A percentile compares a stretch with the other conserved stretches of the same genome.
Conservation (phyloP, 2,888 invertebrate genomes). For the Euzophera pinguis region DNA sequence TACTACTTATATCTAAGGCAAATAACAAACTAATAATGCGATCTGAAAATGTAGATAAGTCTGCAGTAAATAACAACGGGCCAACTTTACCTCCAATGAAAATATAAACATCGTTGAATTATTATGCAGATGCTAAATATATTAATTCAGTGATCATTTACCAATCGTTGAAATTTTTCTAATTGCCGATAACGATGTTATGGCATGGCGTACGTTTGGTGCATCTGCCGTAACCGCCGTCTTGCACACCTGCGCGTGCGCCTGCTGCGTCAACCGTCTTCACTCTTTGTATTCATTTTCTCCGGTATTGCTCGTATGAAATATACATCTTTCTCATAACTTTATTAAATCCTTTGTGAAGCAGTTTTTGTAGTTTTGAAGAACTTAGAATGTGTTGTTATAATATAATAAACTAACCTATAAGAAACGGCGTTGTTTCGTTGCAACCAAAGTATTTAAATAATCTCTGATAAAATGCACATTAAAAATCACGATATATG, state of each 20-base stretch:
- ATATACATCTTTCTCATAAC: neutral
- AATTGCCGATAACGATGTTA: constrained; percentile 8
- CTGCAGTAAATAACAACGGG: no score
- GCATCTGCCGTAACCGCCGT: constrained; percentile 17
- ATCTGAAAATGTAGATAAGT: no score
- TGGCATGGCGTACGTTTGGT: neutral
- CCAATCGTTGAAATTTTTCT: neutral
- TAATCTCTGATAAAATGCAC: neutral
- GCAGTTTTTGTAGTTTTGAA: no score
- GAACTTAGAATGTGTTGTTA: no score
- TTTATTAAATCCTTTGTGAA: no score
- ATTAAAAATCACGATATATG: neutral
- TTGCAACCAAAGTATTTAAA: no score
- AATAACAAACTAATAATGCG: no score
- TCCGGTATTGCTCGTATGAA: neutral
- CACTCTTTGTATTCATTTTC: neutral
- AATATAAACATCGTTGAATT: no score
- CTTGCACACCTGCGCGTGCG: constrained; percentile 25
- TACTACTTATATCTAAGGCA: no score
- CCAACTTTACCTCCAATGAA: no score
- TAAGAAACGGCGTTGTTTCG: no score
- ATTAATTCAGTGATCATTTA: neutral
- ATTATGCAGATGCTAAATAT: neutral
- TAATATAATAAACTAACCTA: no score
- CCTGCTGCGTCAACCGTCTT: constrained; percentile 12